phyloP scores from a whole-genome alignment of 2,797 vertebrate genomes.

The Centropyge bicolor region DNA sequence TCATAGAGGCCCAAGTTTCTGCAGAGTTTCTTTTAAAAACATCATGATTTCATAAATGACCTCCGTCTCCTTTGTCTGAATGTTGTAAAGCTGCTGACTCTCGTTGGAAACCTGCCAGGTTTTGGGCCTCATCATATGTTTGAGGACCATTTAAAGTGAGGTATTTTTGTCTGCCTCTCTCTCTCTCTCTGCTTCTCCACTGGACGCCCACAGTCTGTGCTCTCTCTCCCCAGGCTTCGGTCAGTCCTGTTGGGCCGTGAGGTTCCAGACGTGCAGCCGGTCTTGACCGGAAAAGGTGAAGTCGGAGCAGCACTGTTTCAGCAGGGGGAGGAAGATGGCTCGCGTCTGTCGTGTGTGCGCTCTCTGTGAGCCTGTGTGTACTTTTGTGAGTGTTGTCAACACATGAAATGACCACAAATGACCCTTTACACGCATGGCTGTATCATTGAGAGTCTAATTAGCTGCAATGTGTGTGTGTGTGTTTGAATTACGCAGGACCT shows the following conservation, averaged over 20 bases:
- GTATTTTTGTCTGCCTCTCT: constrained; percentile 19
- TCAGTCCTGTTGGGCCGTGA: constrained; percentile 31
- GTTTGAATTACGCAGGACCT: constrained; percentile 35
- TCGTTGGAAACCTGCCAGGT: background rate
- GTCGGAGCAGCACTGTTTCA: constrained; percentile 30
- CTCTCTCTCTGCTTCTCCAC: constrained; percentile 6
- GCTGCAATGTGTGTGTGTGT: constrained; percentile 20
- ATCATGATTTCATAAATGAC: background rate
- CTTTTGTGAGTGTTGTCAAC: constrained; percentile 21
- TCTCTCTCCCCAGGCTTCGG: constrained; percentile 36
- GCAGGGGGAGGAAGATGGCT: constrained; percentile 25
- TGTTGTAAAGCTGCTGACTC: background rate
- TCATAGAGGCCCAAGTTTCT: background rate
- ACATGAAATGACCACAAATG: constrained; percentile 33
- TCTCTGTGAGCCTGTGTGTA: background rate
- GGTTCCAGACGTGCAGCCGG: constrained; percentile 44
- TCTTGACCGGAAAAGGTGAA: constrained; percentile 51
- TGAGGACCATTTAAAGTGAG: background rate
- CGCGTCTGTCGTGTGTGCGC: constrained; percentile 38
- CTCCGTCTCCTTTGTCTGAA: background rate
- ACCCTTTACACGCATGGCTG: background rate
- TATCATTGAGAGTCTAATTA: constrained; percentile 16
- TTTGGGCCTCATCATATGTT: background rate
- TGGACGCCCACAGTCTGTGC: constrained; percentile 24
- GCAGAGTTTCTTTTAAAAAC: constrained; percentile 11